Evolutionary conservation across 2,888 invertebrate species (phyloP).

Genomic region (Neria commutata): DNA sequence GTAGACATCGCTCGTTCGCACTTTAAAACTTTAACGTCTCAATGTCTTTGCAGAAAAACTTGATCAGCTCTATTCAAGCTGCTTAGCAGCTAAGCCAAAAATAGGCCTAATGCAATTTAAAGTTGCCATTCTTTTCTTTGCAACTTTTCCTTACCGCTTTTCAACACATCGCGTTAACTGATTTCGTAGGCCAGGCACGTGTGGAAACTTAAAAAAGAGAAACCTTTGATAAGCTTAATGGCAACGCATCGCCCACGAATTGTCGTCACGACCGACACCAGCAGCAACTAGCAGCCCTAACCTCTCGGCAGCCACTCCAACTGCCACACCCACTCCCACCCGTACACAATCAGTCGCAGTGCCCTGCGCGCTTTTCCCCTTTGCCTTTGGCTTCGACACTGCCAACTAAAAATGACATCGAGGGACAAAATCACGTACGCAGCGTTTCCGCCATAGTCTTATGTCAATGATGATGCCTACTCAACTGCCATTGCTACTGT

Average conservation of each 20-base stretch:
- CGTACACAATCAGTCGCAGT: background rate
- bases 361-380: background rate
- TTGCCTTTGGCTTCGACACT: too few relatives aligned
- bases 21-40: too few relatives aligned
- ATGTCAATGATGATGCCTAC: background rate
- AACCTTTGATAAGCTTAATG: constrained; percentile 49
- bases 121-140: too few relatives aligned
- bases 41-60: too few relatives aligned
- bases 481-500: too few relatives aligned
- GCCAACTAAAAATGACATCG: constrained; percentile 49
- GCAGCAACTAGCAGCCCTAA: background rate
- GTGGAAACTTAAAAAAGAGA: constrained; percentile 51
- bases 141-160: too few relatives aligned
- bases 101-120: too few relatives aligned
- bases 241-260: constrained; percentile 10
- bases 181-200: constrained; percentile 52
- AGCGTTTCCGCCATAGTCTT: constrained; percentile 43
- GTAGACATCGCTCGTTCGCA: too few relatives aligned
- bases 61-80: too few relatives aligned
- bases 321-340: background rate
- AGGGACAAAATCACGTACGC: constrained; percentile 56
- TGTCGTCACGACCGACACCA: background rate
- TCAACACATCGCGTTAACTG: too few relatives aligned
- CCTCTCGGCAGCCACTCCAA: background rate
- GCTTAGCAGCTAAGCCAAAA: too few relatives aligned